These are phyloP conservation scores for Branchipolynoe longqiensis DNA, from an alignment of 2,888 invertebrate genomes.

Conservation along the genomic window DNA sequence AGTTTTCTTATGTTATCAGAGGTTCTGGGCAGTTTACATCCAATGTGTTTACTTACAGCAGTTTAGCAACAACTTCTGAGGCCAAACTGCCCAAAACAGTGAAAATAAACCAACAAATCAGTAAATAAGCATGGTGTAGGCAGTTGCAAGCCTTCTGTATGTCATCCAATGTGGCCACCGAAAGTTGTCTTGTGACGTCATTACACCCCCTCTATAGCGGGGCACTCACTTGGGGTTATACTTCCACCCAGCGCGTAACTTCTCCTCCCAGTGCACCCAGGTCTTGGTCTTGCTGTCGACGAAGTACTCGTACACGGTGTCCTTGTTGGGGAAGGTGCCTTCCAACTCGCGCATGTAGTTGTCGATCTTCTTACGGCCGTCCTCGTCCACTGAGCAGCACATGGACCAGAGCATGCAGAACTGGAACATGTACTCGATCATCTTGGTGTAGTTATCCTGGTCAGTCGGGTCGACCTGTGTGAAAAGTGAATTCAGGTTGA, in stretches of 20 bases:
- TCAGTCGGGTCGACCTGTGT: constrained; percentile 77
- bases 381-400: constrained; percentile 82
- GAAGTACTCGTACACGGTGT: constrained; percentile 93
- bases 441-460: constrained; percentile 78
- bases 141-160: too few species aligned
- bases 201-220: too few species aligned
- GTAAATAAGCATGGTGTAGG: too few species aligned
- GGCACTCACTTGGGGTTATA: constrained; percentile 86
- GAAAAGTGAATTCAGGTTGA: too few species aligned
- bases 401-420: constrained; percentile 83
- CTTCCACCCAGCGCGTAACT: constrained; percentile 88
- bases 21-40: too few species aligned
- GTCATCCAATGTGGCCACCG: too few species aligned
- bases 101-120: too few species aligned
- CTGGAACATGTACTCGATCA: constrained; percentile 82
- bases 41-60: too few species aligned
- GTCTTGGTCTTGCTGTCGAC: constrained; percentile 88
- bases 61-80: too few species aligned
- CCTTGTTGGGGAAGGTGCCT: constrained; percentile 89
- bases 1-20: too few species aligned
- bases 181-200: too few species aligned
- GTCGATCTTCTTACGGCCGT: constrained; percentile 82
- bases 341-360: constrained; percentile 82
- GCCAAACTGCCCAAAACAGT: too few species aligned
- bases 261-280: constrained; percentile 91